These are phyloP conservation scores for Aphaenogaster ashmeadi DNA, from an alignment of 1,140 invertebrate species.

Conservation along the genomic window DNA sequence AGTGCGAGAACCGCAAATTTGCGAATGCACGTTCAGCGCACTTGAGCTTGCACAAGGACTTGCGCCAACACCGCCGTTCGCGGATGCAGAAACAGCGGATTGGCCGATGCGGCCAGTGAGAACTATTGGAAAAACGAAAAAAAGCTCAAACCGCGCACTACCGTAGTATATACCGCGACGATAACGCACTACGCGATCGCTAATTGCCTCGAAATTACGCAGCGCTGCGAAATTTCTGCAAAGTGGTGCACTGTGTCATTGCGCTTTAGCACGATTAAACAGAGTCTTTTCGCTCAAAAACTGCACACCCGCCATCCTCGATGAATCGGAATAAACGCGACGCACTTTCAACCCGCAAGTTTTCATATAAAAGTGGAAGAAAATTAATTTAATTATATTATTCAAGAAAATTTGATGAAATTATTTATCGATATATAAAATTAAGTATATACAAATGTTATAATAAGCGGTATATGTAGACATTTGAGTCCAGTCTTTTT, in stretches of 20 bases:
- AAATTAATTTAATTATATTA: constrained; percentile 10
- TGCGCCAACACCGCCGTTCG: not conserved
- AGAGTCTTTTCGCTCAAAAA: constrained; percentile 16
- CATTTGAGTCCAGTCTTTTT: not conserved
- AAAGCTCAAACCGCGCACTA: not conserved
- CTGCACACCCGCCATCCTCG: not conserved
- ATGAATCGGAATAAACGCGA: not conserved
- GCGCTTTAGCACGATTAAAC: constrained; percentile 35
- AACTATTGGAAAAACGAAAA: constrained; percentile 46
- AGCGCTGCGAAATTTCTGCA: constrained; percentile 37
- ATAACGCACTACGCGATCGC: constrained; percentile 33
- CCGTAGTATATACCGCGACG: not conserved
- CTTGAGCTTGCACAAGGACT: constrained; percentile 38
- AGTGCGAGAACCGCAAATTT: constrained; percentile 65
- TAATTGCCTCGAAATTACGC: constrained; percentile 54
- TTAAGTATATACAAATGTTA: not conserved
- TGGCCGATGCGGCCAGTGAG: not conserved
- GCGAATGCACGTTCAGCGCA: constrained; percentile 50
- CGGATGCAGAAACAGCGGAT: constrained; percentile 14
- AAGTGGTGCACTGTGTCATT: constrained; percentile 27
- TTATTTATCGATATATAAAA: not conserved
- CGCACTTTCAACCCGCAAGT: not conserved
- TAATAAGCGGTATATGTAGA: not conserved
- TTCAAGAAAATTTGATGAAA: not conserved
- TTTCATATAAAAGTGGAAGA: not conserved